phyloP scores from a whole-genome alignment of 2,888 invertebrate genomes.

The Mallateleia sp. region DNA sequence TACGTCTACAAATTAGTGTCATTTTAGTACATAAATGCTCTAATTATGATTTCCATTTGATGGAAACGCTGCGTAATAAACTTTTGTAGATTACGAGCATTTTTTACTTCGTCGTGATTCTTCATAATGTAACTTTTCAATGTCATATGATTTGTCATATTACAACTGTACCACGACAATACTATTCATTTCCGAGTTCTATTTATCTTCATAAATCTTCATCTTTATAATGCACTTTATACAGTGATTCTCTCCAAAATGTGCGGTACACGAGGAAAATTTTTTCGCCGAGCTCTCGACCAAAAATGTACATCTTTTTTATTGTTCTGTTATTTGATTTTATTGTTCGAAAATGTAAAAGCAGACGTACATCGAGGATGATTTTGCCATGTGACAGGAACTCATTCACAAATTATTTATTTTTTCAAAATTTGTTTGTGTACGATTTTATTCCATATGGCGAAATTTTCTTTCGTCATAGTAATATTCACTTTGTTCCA shows the following conservation, averaged over 20 bases:
- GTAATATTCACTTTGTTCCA: slow-evolving; percentile 1
- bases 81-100: too few relatives aligned
- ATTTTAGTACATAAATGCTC: too few relatives aligned
- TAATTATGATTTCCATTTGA: too few relatives aligned
- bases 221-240: slow-evolving; percentile 2
- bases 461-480: not conserved
- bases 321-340: slow-evolving; percentile 15
- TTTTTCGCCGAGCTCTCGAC: slow-evolving; percentile 14
- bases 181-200: not conserved
- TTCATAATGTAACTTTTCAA: not conserved
- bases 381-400: slow-evolving; percentile 14
- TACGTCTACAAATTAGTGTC: too few relatives aligned
- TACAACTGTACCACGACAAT: not conserved
- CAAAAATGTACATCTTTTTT: slow-evolving; percentile 21
- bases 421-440: slow-evolving; percentile 30
- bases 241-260: not conserved
- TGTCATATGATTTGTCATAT: not conserved
- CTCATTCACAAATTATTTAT: slow-evolving; percentile 32
- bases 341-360: slow-evolving; percentile 10
- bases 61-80: too few relatives aligned
- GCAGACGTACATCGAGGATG: not conserved
- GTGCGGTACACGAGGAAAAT: not conserved
- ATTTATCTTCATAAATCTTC: not conserved
- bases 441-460: slow-evolving; percentile 5
- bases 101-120: not conserved